Conservation (phyloP, 2,113 vertebrate genomes). For the Suricata suricatta region DNA sequence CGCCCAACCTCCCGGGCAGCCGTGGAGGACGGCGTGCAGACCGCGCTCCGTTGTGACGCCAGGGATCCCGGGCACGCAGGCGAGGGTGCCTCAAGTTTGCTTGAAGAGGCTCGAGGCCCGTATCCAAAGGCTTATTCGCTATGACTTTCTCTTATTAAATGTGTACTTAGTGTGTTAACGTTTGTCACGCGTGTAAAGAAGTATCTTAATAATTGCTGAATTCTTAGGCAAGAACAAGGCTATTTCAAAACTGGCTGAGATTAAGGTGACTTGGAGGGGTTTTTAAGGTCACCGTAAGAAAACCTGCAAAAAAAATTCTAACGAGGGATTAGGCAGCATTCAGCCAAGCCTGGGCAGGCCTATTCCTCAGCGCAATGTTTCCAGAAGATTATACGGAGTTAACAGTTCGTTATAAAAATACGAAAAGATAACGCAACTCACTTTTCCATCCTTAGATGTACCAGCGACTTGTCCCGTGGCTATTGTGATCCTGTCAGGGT, state of each 20-base stretch:
- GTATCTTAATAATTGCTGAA: background rate
- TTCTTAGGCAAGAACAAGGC: background rate
- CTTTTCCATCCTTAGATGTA: constrained; percentile 97
- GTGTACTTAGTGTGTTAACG: background rate
- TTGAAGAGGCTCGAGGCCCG: background rate
- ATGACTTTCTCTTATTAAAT: background rate
- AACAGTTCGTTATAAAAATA: background rate
- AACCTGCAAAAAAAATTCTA: background rate
- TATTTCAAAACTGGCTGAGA: background rate
- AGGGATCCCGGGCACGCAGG: accelerated
- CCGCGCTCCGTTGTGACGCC: accelerated
- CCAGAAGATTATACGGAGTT: background rate
- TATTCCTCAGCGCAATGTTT: background rate
- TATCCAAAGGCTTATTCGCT: background rate
- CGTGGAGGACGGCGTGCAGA: background rate
- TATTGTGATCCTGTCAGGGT: constrained; percentile 99
- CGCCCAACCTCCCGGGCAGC: background rate
- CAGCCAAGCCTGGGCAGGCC: background rate
- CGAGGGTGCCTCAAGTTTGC: background rate
- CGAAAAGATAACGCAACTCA: constrained; percentile 81
- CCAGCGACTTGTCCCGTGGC: constrained; percentile 98
- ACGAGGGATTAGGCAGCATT: background rate
- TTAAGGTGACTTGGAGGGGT: background rate
- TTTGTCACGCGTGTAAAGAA: background rate
- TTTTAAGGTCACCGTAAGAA: background rate